These are phyloP conservation scores for Lordiphosa mommai DNA, from an alignment of 1,140 invertebrate genomes.

Conservation along the genomic window DNA sequence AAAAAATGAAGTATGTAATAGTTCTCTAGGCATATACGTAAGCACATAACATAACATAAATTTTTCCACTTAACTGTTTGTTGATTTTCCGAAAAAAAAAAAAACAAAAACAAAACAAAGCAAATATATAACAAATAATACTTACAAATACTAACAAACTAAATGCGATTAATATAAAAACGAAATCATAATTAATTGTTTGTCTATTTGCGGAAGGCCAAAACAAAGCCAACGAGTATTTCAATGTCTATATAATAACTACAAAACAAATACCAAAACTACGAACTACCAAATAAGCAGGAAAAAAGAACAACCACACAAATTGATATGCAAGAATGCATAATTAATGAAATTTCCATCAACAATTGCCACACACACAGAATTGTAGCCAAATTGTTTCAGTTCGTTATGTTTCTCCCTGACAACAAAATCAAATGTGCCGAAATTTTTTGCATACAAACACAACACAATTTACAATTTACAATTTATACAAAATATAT, in stretches of 20 bases:
- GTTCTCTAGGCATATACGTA: slow-evolving; percentile 14
- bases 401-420: neutral
- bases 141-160: slow-evolving; percentile 34
- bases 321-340: slow-evolving; percentile 4
- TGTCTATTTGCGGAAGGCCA: slow-evolving; percentile 55
- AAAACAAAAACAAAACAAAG: slow-evolving; percentile 2
- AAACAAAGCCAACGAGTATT: slow-evolving; percentile 24
- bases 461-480: slow-evolving; percentile 25
- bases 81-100: slow-evolving; percentile 50
- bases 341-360: slow-evolving; percentile 32
- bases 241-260: slow-evolving; percentile 42
- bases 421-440: slow-evolving; percentile 35
- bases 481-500: slow-evolving; percentile 23
- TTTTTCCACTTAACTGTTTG: slow-evolving; percentile 68
- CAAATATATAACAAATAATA: slow-evolving; percentile 2
- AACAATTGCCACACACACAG: neutral
- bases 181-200: slow-evolving; percentile 64
- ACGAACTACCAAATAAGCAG: slow-evolving; percentile 20
- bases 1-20: slow-evolving; percentile 4
- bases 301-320: neutral
- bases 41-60: slow-evolving; percentile 17
- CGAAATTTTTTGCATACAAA: slow-evolving; percentile 37
- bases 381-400: slow-evolving; percentile 23
- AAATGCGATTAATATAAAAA: slow-evolving; percentile 49
- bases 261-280: slow-evolving; percentile 8